Base-by-base conservation (phyloP, 2,888 invertebrate species). In the Erebia aethiops region DNA sequence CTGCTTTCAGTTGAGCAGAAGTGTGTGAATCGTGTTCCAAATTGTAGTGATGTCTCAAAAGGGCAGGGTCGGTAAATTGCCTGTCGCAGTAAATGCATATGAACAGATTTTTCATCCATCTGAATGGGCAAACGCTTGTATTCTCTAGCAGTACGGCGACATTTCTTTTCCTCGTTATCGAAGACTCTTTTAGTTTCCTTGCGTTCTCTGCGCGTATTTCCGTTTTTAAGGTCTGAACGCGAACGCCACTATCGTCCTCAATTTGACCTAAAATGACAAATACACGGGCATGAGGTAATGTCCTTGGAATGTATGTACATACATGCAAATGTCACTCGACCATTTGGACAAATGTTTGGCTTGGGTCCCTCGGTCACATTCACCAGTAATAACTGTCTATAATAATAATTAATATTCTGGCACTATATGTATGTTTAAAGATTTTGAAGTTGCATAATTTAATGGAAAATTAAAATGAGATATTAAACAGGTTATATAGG, bases 201-300 rank as follows among this genome's bases (percentile, higher is more conserved):
- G 79, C 73, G 65, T 75, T 78, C 75, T 81, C 81, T 65, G 74
- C 76, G 78, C 77, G 75, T 70, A 77, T 78, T 73, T 77, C 78
- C 75, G 68, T 76, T 67, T 69, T 65, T 63, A 61, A 16, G 62
- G 57, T 64, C 72, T 71, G 69, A 61, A 75, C 73, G 65, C 71
- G 69, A 60, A 75, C 73, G 65, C 71, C 69, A 63, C 56, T 77
- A 72, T 69, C 69, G 72, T 77, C 74, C 64, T 79, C 79, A 74
- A 78, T 83, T 69, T 86, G 82, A 91, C 90, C 91, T 92, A 92
- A 87, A 91, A 88, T 83, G 83, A 90, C 76, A 83, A 91, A 89
- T 84, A 85, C 78, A 82, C 71, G 77, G 78, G 80, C 79, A 81
- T 87, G 76, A 84, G 79, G 75, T 79, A 74, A 73, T 64, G 41